Evolutionary conservation across 2,888 invertebrate genomes (phyloP).

Genomic region (Xylota sylvarum): DNA sequence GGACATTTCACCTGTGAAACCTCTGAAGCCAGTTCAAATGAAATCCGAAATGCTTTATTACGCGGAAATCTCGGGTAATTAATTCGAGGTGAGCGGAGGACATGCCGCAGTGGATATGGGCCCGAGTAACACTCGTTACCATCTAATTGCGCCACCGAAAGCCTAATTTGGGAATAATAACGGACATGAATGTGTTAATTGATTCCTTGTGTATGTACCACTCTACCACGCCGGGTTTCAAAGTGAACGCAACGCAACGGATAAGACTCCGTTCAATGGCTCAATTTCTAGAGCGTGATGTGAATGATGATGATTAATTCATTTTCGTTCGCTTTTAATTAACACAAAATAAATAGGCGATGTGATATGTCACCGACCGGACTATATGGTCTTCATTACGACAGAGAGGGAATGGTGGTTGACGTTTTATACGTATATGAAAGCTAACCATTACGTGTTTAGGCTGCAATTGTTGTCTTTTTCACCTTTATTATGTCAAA

Average conservation of each 20-base stretch:
- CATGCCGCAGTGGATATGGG: slow-evolving; percentile 22
- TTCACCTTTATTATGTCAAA: slow-evolving; percentile 25
- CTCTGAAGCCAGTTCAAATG: slow-evolving; percentile 56
- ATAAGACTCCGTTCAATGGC: slow-evolving; percentile 57
- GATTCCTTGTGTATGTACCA: slow-evolving; percentile 62
- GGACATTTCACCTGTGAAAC: slow-evolving; percentile 75
- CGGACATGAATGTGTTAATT: slow-evolving; percentile 76
- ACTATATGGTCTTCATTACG: slow-evolving; percentile 20
- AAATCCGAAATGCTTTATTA: slow-evolving; percentile 72
- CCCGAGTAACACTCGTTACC: slow-evolving; percentile 54
- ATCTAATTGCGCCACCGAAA: slow-evolving; percentile 72
- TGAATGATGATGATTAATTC: slow-evolving; percentile 77
- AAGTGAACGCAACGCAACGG: slow-evolving; percentile 18
- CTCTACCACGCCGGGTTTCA: neutral
- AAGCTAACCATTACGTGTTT: slow-evolving; percentile 52
- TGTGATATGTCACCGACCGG: slow-evolving; percentile 65
- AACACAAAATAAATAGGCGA: slow-evolving; percentile 67
- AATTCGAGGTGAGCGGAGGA: slow-evolving; percentile 56
- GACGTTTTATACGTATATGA: slow-evolving; percentile 33
- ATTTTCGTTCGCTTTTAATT: slow-evolving; percentile 74
- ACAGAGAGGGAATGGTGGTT: slow-evolving; percentile 1
- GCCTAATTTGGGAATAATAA: slow-evolving; percentile 76
- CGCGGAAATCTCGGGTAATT: slow-evolving; percentile 77
- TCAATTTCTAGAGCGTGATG: slow-evolving; percentile 77
- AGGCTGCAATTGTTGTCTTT: slow-evolving; percentile 51